Base-by-base conservation (phyloP, 2,888 invertebrate species). In the Aphodius granarius region DNA sequence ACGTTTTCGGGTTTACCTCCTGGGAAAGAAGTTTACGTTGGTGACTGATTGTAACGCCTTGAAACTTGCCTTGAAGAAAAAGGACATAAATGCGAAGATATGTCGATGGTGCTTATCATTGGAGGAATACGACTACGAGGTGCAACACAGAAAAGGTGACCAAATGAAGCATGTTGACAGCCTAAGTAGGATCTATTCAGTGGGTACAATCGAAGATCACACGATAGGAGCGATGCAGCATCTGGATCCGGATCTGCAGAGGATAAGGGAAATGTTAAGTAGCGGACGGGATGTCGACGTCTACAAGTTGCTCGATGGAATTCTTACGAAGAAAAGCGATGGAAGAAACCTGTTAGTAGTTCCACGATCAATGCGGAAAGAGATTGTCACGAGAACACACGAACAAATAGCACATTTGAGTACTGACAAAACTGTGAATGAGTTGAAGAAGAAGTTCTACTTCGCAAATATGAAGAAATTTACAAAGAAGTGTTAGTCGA, bases 91-190 rank as follows among this genome's bases (percentile, higher is more conserved):
- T n/a, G n/a, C n/a, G n/a, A n/a, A n/a, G n/a, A n/a, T n/a, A n/a
- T n/a, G n/a, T n/a, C n/a, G n/a, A n/a, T n/a, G n/a, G n/a, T n/a
- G n/a, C n/a, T n/a, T n/a, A n/a, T n/a, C n/a, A n/a, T n/a, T n/a
- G n/a, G n/a, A n/a, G n/a, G n/a, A n/a, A n/a, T n/a, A n/a, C n/a
- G n/a, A n/a, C n/a, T n/a, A n/a, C n/a, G n/a, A n/a, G n/a, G n/a
- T n/a, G 6, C 15, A 73, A 15, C 78, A 81, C 66, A 71, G 81
- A 62, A 78, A 79, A 0, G 82, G 81, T 0, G 72, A 74, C 0
- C 75, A 73, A 20, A 82, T 82, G 81, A 74, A 72, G 2, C 82
- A 83, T 77, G 82, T 78, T 13, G 80, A 80, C 74, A 76, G 79
- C 0, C 63, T 81, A 13, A 78, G 80, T 13, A 62, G 80, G 5